Base-by-base conservation (phyloP, 2,888 invertebrate species). In the Tetrapedia diversipes region DNA sequence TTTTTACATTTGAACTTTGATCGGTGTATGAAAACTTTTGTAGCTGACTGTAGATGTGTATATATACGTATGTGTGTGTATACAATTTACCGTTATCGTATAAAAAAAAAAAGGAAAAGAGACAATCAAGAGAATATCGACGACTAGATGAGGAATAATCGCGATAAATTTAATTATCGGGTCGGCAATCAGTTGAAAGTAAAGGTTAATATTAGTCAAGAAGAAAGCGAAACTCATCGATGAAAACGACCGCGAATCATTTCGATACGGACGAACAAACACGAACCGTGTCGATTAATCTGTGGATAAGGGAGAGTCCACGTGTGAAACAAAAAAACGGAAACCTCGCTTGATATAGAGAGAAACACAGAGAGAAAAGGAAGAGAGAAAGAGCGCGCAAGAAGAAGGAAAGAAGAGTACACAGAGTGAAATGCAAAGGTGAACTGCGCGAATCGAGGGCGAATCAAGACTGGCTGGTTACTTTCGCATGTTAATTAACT, bases 201-300 rank as follows among this genome's bases (percentile, higher is more conserved):
- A 32, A 59, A 53, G 11, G 37, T 72, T 41, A 56, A 72, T 29
- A 43, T 51, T 22, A 27, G 51, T 8, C 27, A 45, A 22, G 39
- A 45, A 24, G 74, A 60, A 64, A 64, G 53, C 34, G 73, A 75
- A 75, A 49, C 49, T 45, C 57, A 22, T 47, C 54, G 60, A 63
- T 45, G 67, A 22, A 37, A 72, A 54, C 57, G 57, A 57, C 24
- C 41, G 39, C 53, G 73, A 64, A 54, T 72, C 73, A 22, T 72
- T 72, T 65, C 73, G 56, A 57, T 43, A 29, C 51, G 24, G 51
- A 51, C 27, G 63, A 39, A 19, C 43, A 39, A 53, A 45, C 49
- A 29, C 41, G 51, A 16, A 14, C 16, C 11, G 19, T 32, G 32
- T 24, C 22, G 39, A 39, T 60, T n/a, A 24, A 72, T 47, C 24